These are phyloP conservation scores for Hippocampus mohnikei DNA, from an alignment of 2,113 vertebrate species.

Conservation along the genomic window DNA sequence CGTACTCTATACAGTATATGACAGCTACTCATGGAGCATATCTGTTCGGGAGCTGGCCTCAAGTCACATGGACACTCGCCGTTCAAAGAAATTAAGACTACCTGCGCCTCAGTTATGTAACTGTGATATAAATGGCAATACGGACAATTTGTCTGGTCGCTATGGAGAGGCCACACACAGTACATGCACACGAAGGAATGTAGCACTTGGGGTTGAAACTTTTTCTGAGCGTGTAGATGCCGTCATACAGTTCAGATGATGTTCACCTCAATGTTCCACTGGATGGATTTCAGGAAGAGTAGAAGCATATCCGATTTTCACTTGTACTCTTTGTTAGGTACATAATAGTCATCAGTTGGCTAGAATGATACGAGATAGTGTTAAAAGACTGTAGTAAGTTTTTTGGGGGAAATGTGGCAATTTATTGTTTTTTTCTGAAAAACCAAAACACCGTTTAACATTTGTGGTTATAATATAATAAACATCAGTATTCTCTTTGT, in stretches of 20 bases:
- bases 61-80: slow-evolving; percentile 23
- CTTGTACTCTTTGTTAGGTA: no score
- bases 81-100: slow-evolving; percentile 1
- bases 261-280: not conserved
- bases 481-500: no score
- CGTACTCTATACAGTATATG: no score
- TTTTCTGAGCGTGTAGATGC: not conserved
- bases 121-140: slow-evolving; percentile 7
- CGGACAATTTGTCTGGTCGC: not conserved
- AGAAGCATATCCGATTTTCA: not conserved
- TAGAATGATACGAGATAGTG: no score
- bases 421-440: no score
- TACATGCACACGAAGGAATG: slow-evolving; percentile 25
- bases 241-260: not conserved
- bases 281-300: slow-evolving; percentile 37
- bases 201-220: slow-evolving; percentile 18
- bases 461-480: no score
- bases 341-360: no score
- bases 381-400: no score
- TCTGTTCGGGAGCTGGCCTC: slow-evolving; percentile 13
- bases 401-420: no score
- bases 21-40: not conserved
- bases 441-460: no score
- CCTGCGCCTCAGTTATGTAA: slow-evolving; percentile 13
- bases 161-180: not conserved